Evolutionary conservation across 2,888 invertebrate genomes (phyloP).

Genomic region (Athetis lepigone): DNA sequence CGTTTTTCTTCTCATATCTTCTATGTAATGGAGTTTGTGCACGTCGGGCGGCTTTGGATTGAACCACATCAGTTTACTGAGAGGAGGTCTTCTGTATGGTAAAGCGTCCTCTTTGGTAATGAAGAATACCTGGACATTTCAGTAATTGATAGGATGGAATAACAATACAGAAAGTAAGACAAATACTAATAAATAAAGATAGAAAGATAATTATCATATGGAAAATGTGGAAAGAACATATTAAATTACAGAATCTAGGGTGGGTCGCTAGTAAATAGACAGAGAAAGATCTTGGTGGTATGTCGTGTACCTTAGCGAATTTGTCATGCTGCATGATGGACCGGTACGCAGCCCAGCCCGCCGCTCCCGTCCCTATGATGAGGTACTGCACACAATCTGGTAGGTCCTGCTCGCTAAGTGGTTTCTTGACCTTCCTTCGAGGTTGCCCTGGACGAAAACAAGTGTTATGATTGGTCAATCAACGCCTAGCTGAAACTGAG

Average conservation of each 20-base stretch:
- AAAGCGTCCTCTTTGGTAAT: conserved; percentile 79
- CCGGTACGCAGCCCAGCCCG: conserved; percentile 84
- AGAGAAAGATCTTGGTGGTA: neutral
- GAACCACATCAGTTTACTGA: conserved; percentile 85
- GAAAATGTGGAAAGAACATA: no score
- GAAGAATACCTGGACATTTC: conserved; percentile 79
- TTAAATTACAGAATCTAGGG: no score
- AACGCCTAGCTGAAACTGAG: no score
- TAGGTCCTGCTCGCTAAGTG: conserved; percentile 75
- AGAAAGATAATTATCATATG: no score
- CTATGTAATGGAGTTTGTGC: conserved; percentile 71
- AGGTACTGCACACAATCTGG: conserved; percentile 86
- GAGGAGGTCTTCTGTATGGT: conserved; percentile 79
- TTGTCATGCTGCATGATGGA: conserved; percentile 81
- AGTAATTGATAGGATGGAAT: neutral
- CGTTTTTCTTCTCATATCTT: conserved; percentile 72
- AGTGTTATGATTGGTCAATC: no score
- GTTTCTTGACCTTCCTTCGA: conserved; percentile 74
- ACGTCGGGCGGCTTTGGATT: conserved; percentile 80
- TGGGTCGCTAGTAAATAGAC: neutral
- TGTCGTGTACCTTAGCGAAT: conserved; percentile 77
- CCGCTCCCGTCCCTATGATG: conserved; percentile 81
- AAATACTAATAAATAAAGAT: no score
- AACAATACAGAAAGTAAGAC: no score
- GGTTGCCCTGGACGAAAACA: conserved; percentile 77